These are phyloP conservation scores for Zootoca vivipara DNA, from an alignment of 2,113 vertebrate genomes.

Conservation along the genomic window DNA sequence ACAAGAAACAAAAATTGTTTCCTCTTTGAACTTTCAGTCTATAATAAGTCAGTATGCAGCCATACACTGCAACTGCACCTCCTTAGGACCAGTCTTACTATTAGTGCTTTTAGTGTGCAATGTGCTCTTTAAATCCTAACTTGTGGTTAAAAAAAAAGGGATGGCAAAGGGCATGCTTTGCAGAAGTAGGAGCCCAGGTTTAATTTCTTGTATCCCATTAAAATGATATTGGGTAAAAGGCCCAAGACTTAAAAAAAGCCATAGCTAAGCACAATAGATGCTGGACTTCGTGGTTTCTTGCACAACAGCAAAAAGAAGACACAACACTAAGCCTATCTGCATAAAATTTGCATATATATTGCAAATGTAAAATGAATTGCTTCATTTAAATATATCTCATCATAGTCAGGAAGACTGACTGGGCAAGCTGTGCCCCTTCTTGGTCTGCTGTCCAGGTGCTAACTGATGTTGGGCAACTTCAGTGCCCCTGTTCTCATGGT, in stretches of 20 bases:
- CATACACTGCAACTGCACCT: background rate
- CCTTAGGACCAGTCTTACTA: background rate
- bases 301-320: background rate
- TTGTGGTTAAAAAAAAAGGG: too few species aligned
- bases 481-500: background rate
- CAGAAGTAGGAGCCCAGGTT: background rate
- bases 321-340: background rate
- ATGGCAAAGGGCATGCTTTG: background rate
- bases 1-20: constrained; percentile 11
- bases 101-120: background rate
- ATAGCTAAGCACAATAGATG: background rate
- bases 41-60: background rate
- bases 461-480: background rate
- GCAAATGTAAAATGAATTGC: background rate
- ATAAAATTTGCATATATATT: background rate
- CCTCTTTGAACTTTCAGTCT: background rate
- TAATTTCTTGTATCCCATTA: background rate
- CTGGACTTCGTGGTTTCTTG: background rate
- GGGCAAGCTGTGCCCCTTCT: background rate
- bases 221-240: background rate
- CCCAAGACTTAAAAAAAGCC: background rate
- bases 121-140: background rate
- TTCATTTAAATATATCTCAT: background rate
- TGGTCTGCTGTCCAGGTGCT: background rate
- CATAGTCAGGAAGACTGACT: background rate